Percentiles rank a stretch among this genome's conserved stretches.
These are phyloP conservation scores for Periophthalmus magnuspinnatus DNA, from an alignment of 2,797 vertebrate species.

Conservation along the genomic window DNA sequence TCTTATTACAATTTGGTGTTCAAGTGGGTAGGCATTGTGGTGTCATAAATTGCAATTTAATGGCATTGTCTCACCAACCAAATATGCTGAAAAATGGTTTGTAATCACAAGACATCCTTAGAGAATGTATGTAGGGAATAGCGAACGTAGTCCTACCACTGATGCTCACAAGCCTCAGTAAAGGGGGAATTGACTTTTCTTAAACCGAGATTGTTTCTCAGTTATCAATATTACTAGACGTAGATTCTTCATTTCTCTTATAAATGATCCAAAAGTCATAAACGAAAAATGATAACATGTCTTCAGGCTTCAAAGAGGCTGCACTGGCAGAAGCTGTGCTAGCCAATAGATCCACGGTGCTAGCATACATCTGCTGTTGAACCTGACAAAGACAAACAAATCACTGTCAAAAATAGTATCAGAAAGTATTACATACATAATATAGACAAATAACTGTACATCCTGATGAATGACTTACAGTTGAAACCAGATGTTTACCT, in stretches of 20 bases:
- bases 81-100: too few species aligned
- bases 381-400: neutral
- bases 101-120: too few species aligned
- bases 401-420: neutral
- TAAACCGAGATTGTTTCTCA: constrained; percentile 8
- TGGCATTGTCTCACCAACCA: too few species aligned
- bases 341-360: too few species aligned
- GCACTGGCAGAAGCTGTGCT: constrained; percentile 36
- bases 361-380: constrained; percentile 18
- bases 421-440: neutral
- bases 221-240: neutral
- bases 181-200: too few species aligned
- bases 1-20: too few species aligned
- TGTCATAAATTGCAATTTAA: too few species aligned
- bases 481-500: too few species aligned
- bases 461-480: neutral
- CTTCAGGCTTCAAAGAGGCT: constrained; percentile 47
- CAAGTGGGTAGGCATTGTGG: too few species aligned
- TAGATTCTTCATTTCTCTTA: constrained; percentile 28
- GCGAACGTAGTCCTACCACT: too few species aligned
- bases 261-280: constrained; percentile 46
- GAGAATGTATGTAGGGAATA: too few species aligned
- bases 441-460: neutral
- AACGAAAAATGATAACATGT: constrained; percentile 34
- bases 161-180: too few species aligned